Base-by-base conservation (phyloP, 2,888 invertebrate genomes). In the Archips xylosteana region DNA sequence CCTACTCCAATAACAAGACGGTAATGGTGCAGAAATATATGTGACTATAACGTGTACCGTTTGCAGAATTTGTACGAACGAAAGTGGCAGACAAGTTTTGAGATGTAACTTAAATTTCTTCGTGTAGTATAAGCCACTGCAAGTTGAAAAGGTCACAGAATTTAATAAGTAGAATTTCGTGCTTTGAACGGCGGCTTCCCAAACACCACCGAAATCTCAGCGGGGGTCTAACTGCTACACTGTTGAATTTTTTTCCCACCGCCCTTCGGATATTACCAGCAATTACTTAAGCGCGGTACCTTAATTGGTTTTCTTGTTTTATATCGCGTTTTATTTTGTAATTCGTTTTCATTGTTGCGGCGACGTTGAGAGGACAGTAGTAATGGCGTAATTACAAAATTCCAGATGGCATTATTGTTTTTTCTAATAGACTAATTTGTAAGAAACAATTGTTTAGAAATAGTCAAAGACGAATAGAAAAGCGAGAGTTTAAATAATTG, bases 271-370 rank as follows among this genome's bases (percentile, higher is more conserved):
- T 60, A 72, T 68, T 59, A 67, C 68, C 13, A 36, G 63, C 72
- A 73, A 73, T 73, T 73, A 73, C 72, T 68, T 63, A 57, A 63
- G 65, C 23, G 65, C 5, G 23, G 15, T 49, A 61, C 54, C 72
- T 68, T 72, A 73, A 73, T 73, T 68, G 68, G 57, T 73, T 68
- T 63, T 57, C 63, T 73, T 67, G 67, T 67, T 63, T 59, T 73
- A 71, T 66, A 42, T 34, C n/a, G 13, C 47, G 57, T 49, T 72
- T 68, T 72, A 72, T 63, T 68, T 73, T 59, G 57, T 59, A 73
- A 73, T 73, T 73, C 54, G 72, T 68, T 73, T 73, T 68, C 67
- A 68, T 73, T 73, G 57, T 68, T 5, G 59, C 63, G 1, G n/a
- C 39, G 62, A 45, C 39, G 8, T 15, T 23, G 60, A n/a, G n/a